Percentiles rank a stretch among this genome's conserved stretches.
Conservation (phyloP, 2,113 vertebrate genomes). For the Larimichthys crocea region DNA sequence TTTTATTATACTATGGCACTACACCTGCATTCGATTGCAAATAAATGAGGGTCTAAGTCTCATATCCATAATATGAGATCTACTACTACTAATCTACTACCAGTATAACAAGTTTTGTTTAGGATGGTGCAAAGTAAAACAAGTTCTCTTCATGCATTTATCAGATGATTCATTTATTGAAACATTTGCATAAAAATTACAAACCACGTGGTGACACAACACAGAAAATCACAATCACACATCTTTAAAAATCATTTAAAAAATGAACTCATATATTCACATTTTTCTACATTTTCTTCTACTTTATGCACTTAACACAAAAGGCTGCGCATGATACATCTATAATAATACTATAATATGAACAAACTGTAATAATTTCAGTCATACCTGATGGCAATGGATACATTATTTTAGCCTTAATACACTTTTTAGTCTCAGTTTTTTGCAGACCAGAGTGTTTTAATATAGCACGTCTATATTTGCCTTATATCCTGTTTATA, state of each 20-base stretch:
- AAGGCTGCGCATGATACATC: neutral
- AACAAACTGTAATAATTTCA: neutral
- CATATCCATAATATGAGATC: neutral
- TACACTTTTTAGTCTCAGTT: constrained; percentile 46
- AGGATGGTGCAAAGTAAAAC: constrained; percentile 11
- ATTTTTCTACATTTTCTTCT: neutral
- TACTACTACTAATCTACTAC: too few relatives aligned
- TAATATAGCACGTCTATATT: constrained; percentile 45
- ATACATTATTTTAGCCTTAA: constrained; percentile 74
- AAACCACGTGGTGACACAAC: neutral
- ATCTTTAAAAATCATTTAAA: neutral
- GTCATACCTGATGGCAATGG: constrained; percentile 4
- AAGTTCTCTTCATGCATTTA: neutral
- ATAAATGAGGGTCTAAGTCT: neutral
- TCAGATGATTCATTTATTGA: constrained; percentile 48
- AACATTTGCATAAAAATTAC: neutral
- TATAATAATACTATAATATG: neutral
- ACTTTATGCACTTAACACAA: neutral
- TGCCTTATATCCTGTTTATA: constrained; percentile 73
- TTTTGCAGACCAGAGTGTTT: constrained; percentile 49
- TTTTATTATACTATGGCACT: neutral
- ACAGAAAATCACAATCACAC: neutral
- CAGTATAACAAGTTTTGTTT: neutral
- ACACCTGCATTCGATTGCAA: constrained; percentile 3
- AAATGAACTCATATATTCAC: accelerated